phyloP scores from a whole-genome alignment of 2,888 invertebrate species.

The Tipula unca region DNA sequence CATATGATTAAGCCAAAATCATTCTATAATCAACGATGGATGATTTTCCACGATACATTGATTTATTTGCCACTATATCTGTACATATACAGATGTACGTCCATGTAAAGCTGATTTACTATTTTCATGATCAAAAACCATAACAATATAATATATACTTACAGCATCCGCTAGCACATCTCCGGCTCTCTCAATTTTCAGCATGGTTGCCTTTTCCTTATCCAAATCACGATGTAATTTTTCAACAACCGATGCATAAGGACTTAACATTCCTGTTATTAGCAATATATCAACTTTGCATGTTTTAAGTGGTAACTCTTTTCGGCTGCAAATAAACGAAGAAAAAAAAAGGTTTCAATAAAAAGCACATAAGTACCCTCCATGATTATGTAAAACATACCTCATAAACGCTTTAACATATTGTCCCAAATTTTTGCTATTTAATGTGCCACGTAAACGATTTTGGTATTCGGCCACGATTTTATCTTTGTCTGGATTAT shows the following conservation, averaged over 20 bases:
- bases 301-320: constrained; percentile 59
- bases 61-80: too few species aligned
- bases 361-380: neutral
- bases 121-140: neutral
- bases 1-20: too few species aligned
- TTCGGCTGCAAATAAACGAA: constrained; percentile 48
- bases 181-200: constrained; percentile 79
- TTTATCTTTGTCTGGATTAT: constrained; percentile 58
- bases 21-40: too few species aligned
- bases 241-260: constrained; percentile 72
- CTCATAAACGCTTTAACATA: constrained; percentile 76
- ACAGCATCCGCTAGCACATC: constrained; percentile 81
- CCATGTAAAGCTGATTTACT: too few species aligned
- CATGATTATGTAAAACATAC: constrained; percentile 44
- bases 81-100: too few species aligned
- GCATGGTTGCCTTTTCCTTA: constrained; percentile 71
- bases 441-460: constrained; percentile 63
- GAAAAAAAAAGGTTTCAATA: neutral
- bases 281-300: constrained; percentile 71
- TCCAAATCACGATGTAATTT: constrained; percentile 69
- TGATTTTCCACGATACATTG: too few species aligned
- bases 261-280: constrained; percentile 69
- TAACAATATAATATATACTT: constrained; percentile 33
- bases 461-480: constrained; percentile 69
- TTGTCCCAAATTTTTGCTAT: constrained; percentile 70